Evolutionary conservation across 2,888 invertebrate genomes (phyloP), one percentile per base, ranked within the genome.

Genomic region (Scelioninae gen. 2): DNA sequence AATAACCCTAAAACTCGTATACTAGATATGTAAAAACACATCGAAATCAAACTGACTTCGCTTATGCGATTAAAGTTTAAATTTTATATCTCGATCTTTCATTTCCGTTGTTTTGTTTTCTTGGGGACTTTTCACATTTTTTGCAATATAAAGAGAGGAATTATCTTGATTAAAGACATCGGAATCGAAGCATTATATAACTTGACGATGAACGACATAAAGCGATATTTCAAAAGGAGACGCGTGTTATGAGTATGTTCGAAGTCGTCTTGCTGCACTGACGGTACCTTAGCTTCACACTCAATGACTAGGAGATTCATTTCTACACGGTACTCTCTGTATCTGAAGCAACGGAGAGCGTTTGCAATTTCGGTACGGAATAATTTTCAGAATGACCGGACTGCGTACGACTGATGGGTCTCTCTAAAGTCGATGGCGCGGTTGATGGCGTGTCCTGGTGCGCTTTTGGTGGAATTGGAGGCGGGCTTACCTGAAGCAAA

Each of bases 381-480:
- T 87, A 87, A 71, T 87, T 87, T 70, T 87, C 87, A 28, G 80
- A 77, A 33, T 84, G 84, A 18, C 78, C 79, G 61, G 81, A 78
- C 64, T 81, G 81, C 11, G 76, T 60, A 13, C 85, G 83, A 76
- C 71, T 83, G 3, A 81, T 78, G 5, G 77, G 73, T 55, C 86
- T 79, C 64, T 86, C 86, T 57, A 86, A 45, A 1, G 85, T 86
- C 25, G 86, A 85, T n/a, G 86, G 83, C 0, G 85, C 83, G 0
- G 69, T 74, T 25, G 85, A 86, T 0, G 85, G 85, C 0, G 77
- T 79, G 39, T 86, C 86, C 48, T 86, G 86, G 73, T 84, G 82
- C 0, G 85, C 85, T 77, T 86, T 86, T 0, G 86, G 86, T 28
- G 86, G 86, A 73, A 86, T 86, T n/a, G 86, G 86, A 2, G 86